phyloP scores from a whole-genome alignment of 2,797 vertebrate genomes.

The Takifugu rubripes region DNA sequence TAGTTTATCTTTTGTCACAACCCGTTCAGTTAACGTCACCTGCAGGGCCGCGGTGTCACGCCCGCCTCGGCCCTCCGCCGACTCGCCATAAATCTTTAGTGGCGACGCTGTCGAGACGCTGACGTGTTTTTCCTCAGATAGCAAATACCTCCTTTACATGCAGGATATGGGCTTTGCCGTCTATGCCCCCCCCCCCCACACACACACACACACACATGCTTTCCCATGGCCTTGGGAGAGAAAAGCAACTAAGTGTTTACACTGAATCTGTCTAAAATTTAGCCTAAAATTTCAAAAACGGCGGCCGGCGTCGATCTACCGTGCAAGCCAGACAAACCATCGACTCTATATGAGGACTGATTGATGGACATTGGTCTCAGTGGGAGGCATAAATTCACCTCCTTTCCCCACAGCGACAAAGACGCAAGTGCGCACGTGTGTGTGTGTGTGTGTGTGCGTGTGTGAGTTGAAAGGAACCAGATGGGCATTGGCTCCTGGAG shows the following conservation, averaged over 20 bases:
- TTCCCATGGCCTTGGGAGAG: no score
- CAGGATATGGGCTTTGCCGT: slow-evolving; percentile 41
- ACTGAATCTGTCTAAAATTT: slow-evolving; percentile 4
- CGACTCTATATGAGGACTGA: not conserved
- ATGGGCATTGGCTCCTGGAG: slow-evolving; percentile 67
- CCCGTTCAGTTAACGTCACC: slow-evolving; percentile 26
- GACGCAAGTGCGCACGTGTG: not conserved
- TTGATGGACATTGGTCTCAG: no score
- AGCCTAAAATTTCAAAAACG: no score
- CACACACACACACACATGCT: not conserved
- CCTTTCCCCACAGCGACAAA: slow-evolving; percentile 13
- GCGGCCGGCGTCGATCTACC: no score
- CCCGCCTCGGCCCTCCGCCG: slow-evolving; percentile 24
- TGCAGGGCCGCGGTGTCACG: slow-evolving; percentile 30
- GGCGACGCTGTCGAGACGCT: slow-evolving; percentile 48
- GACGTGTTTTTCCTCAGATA: slow-evolving; percentile 53
- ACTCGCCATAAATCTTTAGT: slow-evolving; percentile 52
- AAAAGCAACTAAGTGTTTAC: slow-evolving; percentile 4
- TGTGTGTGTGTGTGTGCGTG: no score
- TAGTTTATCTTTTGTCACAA: slow-evolving; percentile 20
- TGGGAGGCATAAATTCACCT: not conserved
- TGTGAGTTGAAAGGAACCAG: slow-evolving; percentile 59
- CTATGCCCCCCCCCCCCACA: slow-evolving; percentile 20
- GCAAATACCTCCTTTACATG: slow-evolving; percentile 52
- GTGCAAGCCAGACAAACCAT: not conserved